Evolutionary conservation across 2,888 invertebrate species (phyloP).

Genomic region (Spialia ferax): DNA sequence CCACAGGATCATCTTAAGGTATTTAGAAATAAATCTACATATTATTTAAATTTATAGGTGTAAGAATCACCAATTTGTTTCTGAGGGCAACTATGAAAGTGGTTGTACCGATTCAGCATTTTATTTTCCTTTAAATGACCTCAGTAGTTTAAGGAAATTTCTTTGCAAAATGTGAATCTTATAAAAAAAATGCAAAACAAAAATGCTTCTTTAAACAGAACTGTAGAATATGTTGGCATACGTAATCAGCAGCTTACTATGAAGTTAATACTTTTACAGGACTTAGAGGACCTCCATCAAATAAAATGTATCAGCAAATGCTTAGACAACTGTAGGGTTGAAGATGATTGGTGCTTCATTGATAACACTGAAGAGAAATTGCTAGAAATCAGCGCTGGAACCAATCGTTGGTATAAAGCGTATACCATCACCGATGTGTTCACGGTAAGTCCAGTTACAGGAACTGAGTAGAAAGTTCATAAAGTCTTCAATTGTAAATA

Average conservation of each 20-base stretch:
- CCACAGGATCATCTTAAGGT: not conserved
- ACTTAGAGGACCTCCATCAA: conserved; percentile 74
- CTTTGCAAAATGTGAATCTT: no score
- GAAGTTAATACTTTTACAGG: conserved; percentile 55
- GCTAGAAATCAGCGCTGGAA: conserved; percentile 63
- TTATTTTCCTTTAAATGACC: no score
- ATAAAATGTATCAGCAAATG: conserved; percentile 61
- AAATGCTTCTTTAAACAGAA: no score
- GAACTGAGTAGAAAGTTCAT: no score
- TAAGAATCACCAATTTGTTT: no score
- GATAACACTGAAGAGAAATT: conserved; percentile 53
- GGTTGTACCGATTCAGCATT: no score
- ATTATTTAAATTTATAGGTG: no score
- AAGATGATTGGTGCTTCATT: conserved; percentile 70
- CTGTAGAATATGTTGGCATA: no score
- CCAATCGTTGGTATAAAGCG: conserved; percentile 86
- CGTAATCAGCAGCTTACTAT: no score
- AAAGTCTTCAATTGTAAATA: not conserved
- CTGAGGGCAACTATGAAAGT: no score
- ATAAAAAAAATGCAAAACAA: no score
- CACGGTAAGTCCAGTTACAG: conserved; percentile 58
- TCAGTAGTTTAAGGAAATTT: no score
- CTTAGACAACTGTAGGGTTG: conserved; percentile 51
- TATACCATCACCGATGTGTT: conserved; percentile 85
- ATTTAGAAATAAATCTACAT: not conserved